Conservation (phyloP, 2,113 vertebrate species). For the crab-eating macaque (Macaca fascicularis) region DNA sequence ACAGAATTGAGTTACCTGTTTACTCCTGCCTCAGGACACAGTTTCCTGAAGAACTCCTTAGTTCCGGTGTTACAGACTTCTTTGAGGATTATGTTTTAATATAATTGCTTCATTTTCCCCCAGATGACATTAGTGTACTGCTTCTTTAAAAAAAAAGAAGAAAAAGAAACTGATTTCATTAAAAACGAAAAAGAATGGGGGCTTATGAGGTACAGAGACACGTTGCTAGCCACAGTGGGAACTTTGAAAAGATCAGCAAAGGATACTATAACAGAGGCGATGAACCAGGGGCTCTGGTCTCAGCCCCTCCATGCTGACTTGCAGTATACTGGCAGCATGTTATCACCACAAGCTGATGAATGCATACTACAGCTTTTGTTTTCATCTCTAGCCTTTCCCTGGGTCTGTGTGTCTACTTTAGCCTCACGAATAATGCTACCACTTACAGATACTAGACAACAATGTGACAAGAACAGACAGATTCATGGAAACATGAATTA, state of each 20-base stretch:
- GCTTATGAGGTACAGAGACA: neutral
- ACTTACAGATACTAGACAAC: neutral
- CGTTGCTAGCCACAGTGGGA: neutral
- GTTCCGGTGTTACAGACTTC: neutral
- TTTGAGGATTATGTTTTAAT: neutral
- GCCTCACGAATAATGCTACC: neutral
- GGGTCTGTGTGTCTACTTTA: neutral
- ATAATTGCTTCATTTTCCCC: neutral
- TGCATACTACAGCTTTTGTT: neutral
- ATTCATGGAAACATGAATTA: neutral
- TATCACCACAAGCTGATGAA: neutral
- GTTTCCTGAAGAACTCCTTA: neutral
- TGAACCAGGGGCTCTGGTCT: accelerated
- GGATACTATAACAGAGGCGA: accelerated
- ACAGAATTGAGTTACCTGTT: neutral
- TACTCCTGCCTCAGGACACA: neutral
- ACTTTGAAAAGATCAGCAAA: neutral
- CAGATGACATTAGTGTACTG: neutral
- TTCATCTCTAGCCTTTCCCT: neutral
- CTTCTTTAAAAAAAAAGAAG: neutral
- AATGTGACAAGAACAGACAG: neutral
- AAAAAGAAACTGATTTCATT: neutral
- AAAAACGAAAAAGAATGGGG: too few species aligned
- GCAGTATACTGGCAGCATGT: neutral
- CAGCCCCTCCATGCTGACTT: accelerated